phyloP scores from a whole-genome alignment of 2,797 vertebrate species.

The Bucorvus abyssinicus region DNA sequence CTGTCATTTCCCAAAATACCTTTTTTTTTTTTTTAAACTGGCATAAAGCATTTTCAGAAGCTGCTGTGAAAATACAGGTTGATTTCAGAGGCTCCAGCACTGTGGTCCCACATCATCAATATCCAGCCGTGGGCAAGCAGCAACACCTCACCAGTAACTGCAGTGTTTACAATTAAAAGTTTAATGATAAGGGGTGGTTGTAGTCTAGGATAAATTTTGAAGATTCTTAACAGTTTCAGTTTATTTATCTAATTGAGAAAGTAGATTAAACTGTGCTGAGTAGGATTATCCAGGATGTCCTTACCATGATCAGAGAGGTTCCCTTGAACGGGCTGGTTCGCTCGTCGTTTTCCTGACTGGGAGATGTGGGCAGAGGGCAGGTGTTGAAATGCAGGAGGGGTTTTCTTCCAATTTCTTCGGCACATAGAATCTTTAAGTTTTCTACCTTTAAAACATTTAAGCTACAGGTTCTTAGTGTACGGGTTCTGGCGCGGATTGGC shows the following conservation, averaged over 20 bases:
- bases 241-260: background rate
- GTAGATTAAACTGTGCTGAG: background rate
- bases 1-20: background rate
- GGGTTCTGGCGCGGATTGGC: background rate
- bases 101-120: background rate
- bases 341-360: constrained; percentile 21
- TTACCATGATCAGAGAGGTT: background rate
- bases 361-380: background rate
- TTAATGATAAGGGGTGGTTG: background rate
- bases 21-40: background rate
- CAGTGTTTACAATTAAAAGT: background rate
- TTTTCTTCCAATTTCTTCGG: background rate
- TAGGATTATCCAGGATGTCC: background rate
- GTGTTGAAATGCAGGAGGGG: background rate
- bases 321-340: background rate
- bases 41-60: background rate
- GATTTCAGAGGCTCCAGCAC: background rate
- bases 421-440: background rate
- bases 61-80: background rate
- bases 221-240: background rate
- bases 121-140: background rate
- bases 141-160: background rate
- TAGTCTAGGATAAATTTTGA: background rate
- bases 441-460: background rate
- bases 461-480: background rate